Evolutionary conservation across 2,888 invertebrate genomes (phyloP), one percentile per base, ranked within the genome.

Genomic region (Kryphioiulus occultus): DNA sequence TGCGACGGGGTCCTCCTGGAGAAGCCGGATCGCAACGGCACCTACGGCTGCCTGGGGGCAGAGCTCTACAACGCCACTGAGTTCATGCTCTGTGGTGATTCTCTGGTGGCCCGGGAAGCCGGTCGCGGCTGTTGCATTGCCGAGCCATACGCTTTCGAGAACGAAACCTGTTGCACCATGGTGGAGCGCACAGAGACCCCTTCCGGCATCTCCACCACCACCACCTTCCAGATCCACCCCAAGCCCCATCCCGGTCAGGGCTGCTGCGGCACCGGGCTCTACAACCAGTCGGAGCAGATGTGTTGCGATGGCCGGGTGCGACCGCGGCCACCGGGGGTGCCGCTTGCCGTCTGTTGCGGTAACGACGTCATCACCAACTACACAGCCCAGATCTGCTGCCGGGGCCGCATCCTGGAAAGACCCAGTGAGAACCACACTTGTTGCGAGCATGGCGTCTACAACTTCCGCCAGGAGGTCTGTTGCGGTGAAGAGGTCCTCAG

Each of bases 231-330:
- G n/a, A 9, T 68, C 26, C 68, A 68, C 26, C 1, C 68, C 22
- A 68, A 68, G 68, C 68, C 68, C 0, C 68, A 68, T 12, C 68
- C 22, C 22, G 12, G 12, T 10, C 68, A 68, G 68, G 68, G 68
- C 10, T 86, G 86, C 59, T 83, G 87, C 84, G 87, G 84, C 17
- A 26, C 26, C 0, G 47, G 30, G 17, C 35, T 86, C 35, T 86
- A 78, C 39, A 47, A 86, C 44, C 32, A 53, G 30, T 32, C 35
- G 9, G 47, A 39, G 10, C 83, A 88, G 44, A 10, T 88, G 32
- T 88, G 88, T 35, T 88, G 88, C 59, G 19, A 86, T n/a, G 83
- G 53, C 19, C 30, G 39, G 9, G 17, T 44, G 1, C 30, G 10
- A 0, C 42, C 78, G n/a, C 35, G 82, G 26, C 68, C 68, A n/a